A percentile compares a stretch with the other conserved stretches of the same genome.
These are phyloP conservation scores for Eurypyga helias DNA, from an alignment of 2,113 vertebrate genomes.

Conservation along the genomic window DNA sequence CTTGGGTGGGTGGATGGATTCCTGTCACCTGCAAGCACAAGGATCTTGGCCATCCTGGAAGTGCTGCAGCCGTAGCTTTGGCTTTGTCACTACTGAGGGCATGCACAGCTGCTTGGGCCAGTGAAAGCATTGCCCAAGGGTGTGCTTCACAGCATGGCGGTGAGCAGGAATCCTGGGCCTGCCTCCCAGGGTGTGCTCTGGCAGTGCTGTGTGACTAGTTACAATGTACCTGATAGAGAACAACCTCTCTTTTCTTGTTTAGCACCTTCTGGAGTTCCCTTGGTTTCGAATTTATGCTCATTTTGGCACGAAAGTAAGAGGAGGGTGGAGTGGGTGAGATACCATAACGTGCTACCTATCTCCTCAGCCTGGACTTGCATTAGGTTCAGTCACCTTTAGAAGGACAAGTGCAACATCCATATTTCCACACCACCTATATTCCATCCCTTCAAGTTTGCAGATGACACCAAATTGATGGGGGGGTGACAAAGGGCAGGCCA, in stretches of 20 bases:
- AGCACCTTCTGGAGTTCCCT: not conserved
- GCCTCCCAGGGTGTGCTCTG: not conserved
- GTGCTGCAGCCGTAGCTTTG: not conserved
- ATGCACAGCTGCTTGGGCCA: not conserved
- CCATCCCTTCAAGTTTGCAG: not conserved
- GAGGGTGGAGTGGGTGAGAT: not conserved
- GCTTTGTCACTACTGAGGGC: not conserved
- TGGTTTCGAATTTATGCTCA: not conserved
- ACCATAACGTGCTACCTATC: not conserved
- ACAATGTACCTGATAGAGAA: not conserved
- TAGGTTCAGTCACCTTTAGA: not conserved
- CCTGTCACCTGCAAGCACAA: not conserved
- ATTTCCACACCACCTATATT: not conserved
- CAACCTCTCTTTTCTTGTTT: not conserved
- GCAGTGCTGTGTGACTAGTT: not conserved
- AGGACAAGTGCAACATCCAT: not conserved
- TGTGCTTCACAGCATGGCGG: not conserved
- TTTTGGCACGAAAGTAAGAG: not conserved
- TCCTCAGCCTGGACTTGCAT: not conserved
- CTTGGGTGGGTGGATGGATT: not conserved
- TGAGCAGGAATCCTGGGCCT: not conserved
- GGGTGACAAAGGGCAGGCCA: not conserved
- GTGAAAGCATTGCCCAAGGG: not conserved
- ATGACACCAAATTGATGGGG: not conserved
- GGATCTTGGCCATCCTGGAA: not conserved